Percentiles rank a stretch among this genome's conserved stretches.
These are phyloP conservation scores for Pelagia noctiluca DNA, from an alignment of 30 jellyfish, hydroid and myxozoan genomes.

Conservation along the genomic window DNA sequence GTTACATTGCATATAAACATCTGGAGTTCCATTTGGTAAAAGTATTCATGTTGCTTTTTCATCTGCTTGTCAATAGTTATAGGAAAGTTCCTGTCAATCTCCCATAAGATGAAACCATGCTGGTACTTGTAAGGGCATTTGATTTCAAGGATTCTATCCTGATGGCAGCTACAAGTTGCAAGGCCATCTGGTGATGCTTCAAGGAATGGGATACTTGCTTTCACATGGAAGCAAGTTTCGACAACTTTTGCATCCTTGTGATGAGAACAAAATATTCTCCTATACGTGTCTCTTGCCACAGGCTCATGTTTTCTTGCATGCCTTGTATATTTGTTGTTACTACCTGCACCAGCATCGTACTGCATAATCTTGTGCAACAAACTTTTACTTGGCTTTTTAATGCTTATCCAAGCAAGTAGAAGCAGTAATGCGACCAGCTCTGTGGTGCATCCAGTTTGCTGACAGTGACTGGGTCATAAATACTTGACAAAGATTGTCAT, in stretches of 20 bases:
- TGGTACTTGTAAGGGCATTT: conserved; percentile 55
- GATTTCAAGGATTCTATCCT: conserved; percentile 54
- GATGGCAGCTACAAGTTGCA: conserved; percentile 60
- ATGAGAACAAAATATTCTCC: too few relatives aligned
- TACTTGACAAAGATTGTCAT: background rate
- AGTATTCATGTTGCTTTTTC: conserved; percentile 20
- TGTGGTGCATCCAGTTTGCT: conserved; percentile 25
- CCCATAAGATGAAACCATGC: conserved; percentile 21
- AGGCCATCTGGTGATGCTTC: conserved; percentile 83
- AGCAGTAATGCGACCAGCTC: conserved; percentile 50
- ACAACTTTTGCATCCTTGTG: background rate
- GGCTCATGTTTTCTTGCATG: conserved; percentile 13
- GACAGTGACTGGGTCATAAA: conserved; percentile 7
- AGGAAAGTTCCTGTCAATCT: conserved; percentile 7
- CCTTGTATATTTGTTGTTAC: background rate
- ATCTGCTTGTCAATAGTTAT: conserved; percentile 8
- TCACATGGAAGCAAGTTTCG: conserved; percentile 8
- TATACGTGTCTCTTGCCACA: conserved; percentile 9
- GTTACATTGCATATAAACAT: conserved; percentile 27
- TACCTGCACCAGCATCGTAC: background rate
- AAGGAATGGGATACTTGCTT: conserved; percentile 4
- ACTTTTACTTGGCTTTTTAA: conserved; percentile 2
- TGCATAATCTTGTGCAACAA: conserved; percentile 6
- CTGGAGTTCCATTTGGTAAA: conserved; percentile 68
- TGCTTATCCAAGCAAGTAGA: conserved; percentile 20